Conservation (phyloP, 2,888 invertebrate genomes). For the Leptura quadrifasciata region DNA sequence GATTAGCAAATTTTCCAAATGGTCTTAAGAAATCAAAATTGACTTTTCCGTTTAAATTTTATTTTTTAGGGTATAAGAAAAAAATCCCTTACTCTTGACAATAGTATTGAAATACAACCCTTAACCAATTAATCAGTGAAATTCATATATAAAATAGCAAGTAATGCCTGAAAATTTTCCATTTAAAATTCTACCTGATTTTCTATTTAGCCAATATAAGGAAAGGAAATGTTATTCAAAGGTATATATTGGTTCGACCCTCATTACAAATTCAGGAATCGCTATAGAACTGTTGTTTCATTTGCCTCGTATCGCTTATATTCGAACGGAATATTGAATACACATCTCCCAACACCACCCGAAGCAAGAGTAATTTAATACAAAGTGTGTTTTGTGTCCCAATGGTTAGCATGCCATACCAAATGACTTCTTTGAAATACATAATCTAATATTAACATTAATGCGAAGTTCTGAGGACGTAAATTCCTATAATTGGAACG, state of each 20-base stretch:
- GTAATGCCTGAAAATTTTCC: background rate
- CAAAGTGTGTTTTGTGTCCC: conserved; percentile 32
- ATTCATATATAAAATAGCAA: too few species aligned
- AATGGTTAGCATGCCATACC: background rate
- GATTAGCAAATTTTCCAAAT: too few species aligned
- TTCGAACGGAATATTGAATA: conserved; percentile 32
- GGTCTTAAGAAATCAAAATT: too few species aligned
- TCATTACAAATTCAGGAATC: conserved; percentile 19
- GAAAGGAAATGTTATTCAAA: conserved; percentile 11
- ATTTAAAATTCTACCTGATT: background rate
- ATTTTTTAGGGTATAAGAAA: too few species aligned
- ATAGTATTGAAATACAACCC: too few species aligned
- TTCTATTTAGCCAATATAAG: background rate
- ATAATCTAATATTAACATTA: conserved; percentile 30
- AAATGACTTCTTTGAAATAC: conserved; percentile 29
- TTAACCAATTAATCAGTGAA: too few species aligned
- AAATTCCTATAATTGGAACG: background rate
- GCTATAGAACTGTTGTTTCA: conserved; percentile 24
- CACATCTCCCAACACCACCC: conserved; percentile 8
- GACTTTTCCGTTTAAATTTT: too few species aligned
- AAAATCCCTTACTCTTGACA: too few species aligned
- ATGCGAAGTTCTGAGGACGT: background rate
- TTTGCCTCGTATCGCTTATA: conserved; percentile 29
- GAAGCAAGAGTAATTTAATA: conserved; percentile 38
- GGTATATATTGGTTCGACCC: conserved; percentile 4